A percentile compares a stretch with the other conserved stretches of the same genome.
phyloP scores from a whole-genome alignment of 30 jellyfish, hydroid and myxozoan species.

The Aurelia aurita complex sp. Pacific region DNA sequence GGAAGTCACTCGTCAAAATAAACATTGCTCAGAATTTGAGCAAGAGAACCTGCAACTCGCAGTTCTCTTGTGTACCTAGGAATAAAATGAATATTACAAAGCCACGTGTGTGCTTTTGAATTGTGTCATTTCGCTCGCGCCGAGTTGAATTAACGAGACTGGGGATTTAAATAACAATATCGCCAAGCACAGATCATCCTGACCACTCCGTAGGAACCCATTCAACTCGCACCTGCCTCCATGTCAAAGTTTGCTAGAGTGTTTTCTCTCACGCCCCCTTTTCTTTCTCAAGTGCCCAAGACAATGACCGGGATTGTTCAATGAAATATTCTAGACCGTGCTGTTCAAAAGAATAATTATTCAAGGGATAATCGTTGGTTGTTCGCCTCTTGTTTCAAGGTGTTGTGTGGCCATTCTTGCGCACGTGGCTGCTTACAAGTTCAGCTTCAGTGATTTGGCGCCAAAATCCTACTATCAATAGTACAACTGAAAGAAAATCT shows the following conservation, averaged over 20 bases:
- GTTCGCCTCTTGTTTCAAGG: slow-evolving; percentile 42
- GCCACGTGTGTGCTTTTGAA: slow-evolving; percentile 93
- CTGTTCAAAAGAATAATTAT: slow-evolving; percentile 49
- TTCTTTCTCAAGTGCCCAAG: slow-evolving; percentile 32
- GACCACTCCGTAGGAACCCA: slow-evolving; percentile 79
- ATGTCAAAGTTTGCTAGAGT: slow-evolving; percentile 62
- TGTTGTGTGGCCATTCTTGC: slow-evolving; percentile 54
- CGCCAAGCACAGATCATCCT: slow-evolving; percentile 55
- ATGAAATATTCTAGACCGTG: slow-evolving; percentile 55
- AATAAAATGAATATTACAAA: slow-evolving; percentile 46
- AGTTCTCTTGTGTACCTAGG: slow-evolving; percentile 72
- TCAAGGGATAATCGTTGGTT: slow-evolving; percentile 40
- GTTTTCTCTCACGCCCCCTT: slow-evolving; percentile 91
- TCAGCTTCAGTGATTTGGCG: slow-evolving; percentile 74
- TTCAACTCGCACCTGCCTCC: slow-evolving; percentile 88
- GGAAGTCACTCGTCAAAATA: slow-evolving; percentile 55
- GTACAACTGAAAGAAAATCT: background rate
- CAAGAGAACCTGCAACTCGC: slow-evolving; percentile 30
- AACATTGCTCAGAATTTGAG: slow-evolving; percentile 45
- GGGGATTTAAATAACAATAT: slow-evolving; percentile 79
- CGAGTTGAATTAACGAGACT: slow-evolving; percentile 79
- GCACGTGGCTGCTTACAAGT: slow-evolving; percentile 67
- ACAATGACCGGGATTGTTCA: slow-evolving; percentile 64
- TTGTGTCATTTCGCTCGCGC: slow-evolving; percentile 68
- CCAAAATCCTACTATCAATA: slow-evolving; percentile 46